phyloP scores from a whole-genome alignment of 2,113 vertebrate species.

The Tachysurus fulvidraco region DNA sequence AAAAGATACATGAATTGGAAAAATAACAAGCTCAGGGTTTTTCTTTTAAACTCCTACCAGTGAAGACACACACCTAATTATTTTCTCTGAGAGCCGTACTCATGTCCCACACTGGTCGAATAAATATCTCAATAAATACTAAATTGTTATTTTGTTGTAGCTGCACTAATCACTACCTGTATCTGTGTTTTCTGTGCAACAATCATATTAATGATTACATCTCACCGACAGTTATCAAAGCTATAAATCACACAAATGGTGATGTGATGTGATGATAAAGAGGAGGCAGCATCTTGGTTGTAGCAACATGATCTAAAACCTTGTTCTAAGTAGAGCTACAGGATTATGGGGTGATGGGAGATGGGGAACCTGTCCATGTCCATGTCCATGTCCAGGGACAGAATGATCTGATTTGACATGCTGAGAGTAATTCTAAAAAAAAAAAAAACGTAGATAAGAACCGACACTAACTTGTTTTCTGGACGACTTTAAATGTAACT shows the following conservation, averaged over 20 bases:
- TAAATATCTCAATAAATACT: background rate
- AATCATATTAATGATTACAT: background rate
- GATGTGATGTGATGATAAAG: background rate
- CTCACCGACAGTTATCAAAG: background rate
- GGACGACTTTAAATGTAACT: background rate
- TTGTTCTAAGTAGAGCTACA: background rate
- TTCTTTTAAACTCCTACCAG: too few species aligned
- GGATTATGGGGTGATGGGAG: background rate
- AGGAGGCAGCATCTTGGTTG: background rate
- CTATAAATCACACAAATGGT: background rate
- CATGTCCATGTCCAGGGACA: background rate
- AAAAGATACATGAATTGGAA: too few species aligned
- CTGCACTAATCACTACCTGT: background rate
- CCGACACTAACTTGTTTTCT: background rate
- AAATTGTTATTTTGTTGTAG: background rate
- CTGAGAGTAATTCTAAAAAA: background rate
- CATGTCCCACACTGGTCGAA: background rate
- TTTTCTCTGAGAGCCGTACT: too few species aligned
- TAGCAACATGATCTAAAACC: background rate
- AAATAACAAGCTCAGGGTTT: too few species aligned
- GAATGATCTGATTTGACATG: background rate
- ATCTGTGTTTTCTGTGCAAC: background rate
- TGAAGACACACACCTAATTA: too few species aligned
- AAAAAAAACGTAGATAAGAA: too few species aligned
- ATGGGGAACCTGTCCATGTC: background rate